A percentile compares a stretch with the other conserved stretches of the same genome.
These are phyloP conservation scores for Brenthis hecate DNA, from an alignment of 2,888 invertebrate genomes.

Conservation along the genomic window DNA sequence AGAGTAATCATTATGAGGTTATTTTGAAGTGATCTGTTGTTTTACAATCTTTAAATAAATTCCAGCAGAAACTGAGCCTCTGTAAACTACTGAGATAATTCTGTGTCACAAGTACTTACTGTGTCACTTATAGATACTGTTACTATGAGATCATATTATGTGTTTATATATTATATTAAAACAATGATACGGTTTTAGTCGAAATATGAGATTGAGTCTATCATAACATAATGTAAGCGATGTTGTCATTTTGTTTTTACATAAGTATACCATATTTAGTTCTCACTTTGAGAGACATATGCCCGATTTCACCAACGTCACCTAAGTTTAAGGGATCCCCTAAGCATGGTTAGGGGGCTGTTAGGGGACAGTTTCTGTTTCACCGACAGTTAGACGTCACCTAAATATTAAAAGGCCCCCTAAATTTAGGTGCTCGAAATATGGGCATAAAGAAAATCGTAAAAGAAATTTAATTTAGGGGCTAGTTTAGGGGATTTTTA, in stretches of 20 bases:
- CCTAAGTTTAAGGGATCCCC: too few species aligned
- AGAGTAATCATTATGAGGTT: slow-evolving; percentile 4
- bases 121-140: slow-evolving; percentile 17
- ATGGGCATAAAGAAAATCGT: too few species aligned
- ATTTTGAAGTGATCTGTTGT: not conserved
- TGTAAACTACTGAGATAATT: slow-evolving; percentile 22
- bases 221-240: not conserved
- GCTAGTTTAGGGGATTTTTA: too few species aligned
- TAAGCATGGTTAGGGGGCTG: too few species aligned
- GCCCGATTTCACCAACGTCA: too few species aligned
- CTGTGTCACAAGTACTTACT: not conserved
- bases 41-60: slow-evolving; percentile 14
- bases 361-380: too few species aligned
- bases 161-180: slow-evolving; percentile 1
- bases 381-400: too few species aligned
- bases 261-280: too few species aligned
- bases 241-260: not conserved
- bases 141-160: slow-evolving; percentile 27
- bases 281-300: too few species aligned
- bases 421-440: too few species aligned
- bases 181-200: slow-evolving; percentile 3
- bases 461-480: too few species aligned
- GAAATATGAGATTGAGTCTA: not conserved
- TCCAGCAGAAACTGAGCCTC: slow-evolving; percentile 3
- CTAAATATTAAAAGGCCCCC: too few species aligned